Conservation (phyloP, 1,140 invertebrate genomes). For the Papilio aristodemus region DNA sequence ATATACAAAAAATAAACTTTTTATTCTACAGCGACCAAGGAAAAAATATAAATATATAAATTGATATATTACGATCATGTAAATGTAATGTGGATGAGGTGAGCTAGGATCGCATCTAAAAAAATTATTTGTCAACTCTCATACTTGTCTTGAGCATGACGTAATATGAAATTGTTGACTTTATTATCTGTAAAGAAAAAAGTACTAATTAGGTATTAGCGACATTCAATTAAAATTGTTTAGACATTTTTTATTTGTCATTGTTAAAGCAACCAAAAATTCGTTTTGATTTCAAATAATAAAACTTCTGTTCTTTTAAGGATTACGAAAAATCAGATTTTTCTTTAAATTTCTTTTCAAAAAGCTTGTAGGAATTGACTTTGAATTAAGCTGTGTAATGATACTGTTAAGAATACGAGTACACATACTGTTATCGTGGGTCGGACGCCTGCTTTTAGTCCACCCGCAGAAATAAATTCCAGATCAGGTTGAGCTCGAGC, state of each 20-base stretch:
- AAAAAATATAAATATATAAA: not conserved
- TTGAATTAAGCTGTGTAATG: no score
- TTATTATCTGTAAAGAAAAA: conserved; percentile 45
- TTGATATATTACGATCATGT: no score
- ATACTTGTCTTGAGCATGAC: conserved; percentile 44
- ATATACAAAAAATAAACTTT: not conserved
- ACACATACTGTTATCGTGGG: conserved; percentile 36
- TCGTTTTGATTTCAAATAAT: no score
- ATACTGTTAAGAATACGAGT: not conserved
- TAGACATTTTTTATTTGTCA: no score
- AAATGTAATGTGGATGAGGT: no score
- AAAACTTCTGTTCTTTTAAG: no score
- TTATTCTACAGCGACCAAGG: not conserved
- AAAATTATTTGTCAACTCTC: conserved; percentile 10
- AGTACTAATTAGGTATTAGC: no score
- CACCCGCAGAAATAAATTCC: conserved; percentile 39
- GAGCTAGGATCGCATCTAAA: not conserved
- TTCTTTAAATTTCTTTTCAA: no score
- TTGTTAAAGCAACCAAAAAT: no score
- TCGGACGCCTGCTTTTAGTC: conserved; percentile 37
- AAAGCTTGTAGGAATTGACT: no score
- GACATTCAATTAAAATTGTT: no score
- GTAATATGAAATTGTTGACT: conserved; percentile 47
- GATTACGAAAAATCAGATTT: no score
- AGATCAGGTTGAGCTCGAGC: conserved; percentile 34